phyloP scores from a whole-genome alignment of 2,888 invertebrate genomes.

The Doris montereyensis region DNA sequence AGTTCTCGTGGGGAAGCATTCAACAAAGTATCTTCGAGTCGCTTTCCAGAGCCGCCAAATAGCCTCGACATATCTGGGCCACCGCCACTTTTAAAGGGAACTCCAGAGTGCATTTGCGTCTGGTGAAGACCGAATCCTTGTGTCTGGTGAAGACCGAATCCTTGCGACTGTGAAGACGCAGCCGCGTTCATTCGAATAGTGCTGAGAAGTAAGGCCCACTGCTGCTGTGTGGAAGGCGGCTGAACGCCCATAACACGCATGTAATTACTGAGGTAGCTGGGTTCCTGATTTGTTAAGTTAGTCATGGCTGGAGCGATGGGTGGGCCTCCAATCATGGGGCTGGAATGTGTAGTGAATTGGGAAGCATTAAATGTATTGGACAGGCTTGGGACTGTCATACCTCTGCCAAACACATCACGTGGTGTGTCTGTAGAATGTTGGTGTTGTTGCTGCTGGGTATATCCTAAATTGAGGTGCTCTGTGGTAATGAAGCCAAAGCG shows the following conservation, averaged over 20 bases:
- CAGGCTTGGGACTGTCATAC: slow-evolving; percentile 43
- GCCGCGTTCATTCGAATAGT: slow-evolving; percentile 45
- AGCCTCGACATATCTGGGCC: slow-evolving; percentile 34
- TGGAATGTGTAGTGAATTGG: slow-evolving; percentile 16
- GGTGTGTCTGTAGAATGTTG: no score
- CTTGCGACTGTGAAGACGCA: background rate
- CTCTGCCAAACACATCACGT: no score
- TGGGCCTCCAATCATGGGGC: slow-evolving; percentile 23
- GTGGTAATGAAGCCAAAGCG: no score
- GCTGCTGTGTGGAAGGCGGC: slow-evolving; percentile 54
- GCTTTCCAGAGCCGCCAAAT: no score
- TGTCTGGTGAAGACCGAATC: background rate
- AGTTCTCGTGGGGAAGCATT: no score
- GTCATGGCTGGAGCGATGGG: slow-evolving; percentile 44
- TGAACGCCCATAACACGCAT: slow-evolving; percentile 59
- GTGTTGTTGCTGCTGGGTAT: no score
- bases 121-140: background rate
- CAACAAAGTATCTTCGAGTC: no score
- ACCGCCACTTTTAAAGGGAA: background rate
- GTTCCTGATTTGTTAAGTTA: slow-evolving; percentile 48
- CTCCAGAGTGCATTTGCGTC: background rate
- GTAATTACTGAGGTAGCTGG: slow-evolving; percentile 51
- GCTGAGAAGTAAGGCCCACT: slow-evolving; percentile 58
- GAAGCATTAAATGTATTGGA: slow-evolving; percentile 38
- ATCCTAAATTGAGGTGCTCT: no score